phyloP scores from a whole-genome alignment of 2,888 invertebrate species.

The Lutraria lutraria region DNA sequence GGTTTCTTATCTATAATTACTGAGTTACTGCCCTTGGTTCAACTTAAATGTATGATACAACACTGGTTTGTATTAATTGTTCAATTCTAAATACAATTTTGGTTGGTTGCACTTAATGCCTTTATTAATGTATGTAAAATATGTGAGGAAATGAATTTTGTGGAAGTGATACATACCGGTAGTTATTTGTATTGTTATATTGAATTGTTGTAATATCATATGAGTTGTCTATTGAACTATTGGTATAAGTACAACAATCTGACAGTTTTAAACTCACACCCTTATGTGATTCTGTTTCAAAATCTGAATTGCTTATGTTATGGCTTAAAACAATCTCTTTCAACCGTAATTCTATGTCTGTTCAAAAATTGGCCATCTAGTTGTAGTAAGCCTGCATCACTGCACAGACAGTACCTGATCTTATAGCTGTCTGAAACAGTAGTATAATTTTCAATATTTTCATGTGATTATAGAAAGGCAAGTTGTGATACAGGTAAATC shows the following conservation, averaged over 20 bases:
- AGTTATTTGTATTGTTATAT: neutral
- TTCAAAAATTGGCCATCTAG: slow-evolving; percentile 1
- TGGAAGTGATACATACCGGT: slow-evolving; percentile 3
- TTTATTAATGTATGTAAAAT: neutral
- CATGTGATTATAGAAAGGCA: slow-evolving; percentile 41
- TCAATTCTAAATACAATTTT: neutral
- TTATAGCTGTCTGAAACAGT: slow-evolving; percentile 27
- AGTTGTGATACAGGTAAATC: slow-evolving; percentile 44
- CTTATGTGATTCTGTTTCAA: neutral
- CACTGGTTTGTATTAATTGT: neutral
- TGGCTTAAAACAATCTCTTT: neutral
- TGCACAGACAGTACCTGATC: neutral
- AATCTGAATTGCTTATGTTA: neutral
- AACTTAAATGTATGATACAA: neutral
- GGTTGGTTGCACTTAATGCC: neutral
- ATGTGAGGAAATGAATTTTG: neutral
- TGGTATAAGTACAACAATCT: neutral
- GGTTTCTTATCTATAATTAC: neutral
- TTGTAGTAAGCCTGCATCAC: neutral
- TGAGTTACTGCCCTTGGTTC: neutral
- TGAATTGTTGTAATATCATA: neutral
- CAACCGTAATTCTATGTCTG: neutral
- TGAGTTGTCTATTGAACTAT: neutral
- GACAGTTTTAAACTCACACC: neutral
- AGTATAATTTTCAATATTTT: slow-evolving; percentile 58